These are phyloP conservation scores for Chymomyza costata DNA, from an alignment of 1,140 invertebrate species.

Conservation along the genomic window DNA sequence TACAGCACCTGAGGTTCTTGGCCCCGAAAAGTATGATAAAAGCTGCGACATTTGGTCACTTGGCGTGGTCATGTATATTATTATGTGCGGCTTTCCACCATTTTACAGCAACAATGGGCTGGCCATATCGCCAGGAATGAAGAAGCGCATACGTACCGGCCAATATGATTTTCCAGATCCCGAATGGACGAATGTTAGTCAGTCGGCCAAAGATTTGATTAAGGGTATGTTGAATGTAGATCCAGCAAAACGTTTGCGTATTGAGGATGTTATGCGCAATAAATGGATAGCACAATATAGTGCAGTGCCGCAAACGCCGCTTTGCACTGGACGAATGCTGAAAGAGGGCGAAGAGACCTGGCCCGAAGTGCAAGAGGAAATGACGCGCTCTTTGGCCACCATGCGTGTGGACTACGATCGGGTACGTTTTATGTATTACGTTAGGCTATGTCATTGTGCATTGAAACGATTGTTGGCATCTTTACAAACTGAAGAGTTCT, in stretches of 20 bases:
- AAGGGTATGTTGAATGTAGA: constrained; percentile 94
- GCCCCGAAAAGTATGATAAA: constrained; percentile 98
- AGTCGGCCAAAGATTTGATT: constrained; percentile 96
- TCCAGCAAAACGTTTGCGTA: constrained; percentile 90
- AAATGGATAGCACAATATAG: constrained; percentile 94
- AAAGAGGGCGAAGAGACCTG: constrained; percentile 94
- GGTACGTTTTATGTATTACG: constrained; percentile 76
- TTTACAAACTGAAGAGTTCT: too few relatives aligned
- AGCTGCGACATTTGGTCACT: constrained; percentile 99
- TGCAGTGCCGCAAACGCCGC: constrained; percentile 93
- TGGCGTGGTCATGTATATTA: constrained; percentile 98
- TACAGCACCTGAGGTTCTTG: constrained; percentile 94
- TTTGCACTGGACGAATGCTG: constrained; percentile 90
- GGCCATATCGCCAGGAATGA: constrained; percentile 99
- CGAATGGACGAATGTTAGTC: constrained; percentile 96
- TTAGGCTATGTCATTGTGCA: too few relatives aligned
- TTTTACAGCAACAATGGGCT: constrained; percentile 98
- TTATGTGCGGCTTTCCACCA: constrained; percentile 96
- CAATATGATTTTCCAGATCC: constrained; percentile 98
- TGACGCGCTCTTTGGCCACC: constrained; percentile 96
- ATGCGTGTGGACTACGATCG: constrained; percentile 97
- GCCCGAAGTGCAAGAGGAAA: constrained; percentile 98
- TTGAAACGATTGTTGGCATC: too few relatives aligned
- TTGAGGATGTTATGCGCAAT: constrained; percentile 92
- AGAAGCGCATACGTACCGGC: constrained; percentile 95